These are phyloP conservation scores for Nettapus auritus DNA, from an alignment of 2,113 vertebrate genomes.

Conservation along the genomic window DNA sequence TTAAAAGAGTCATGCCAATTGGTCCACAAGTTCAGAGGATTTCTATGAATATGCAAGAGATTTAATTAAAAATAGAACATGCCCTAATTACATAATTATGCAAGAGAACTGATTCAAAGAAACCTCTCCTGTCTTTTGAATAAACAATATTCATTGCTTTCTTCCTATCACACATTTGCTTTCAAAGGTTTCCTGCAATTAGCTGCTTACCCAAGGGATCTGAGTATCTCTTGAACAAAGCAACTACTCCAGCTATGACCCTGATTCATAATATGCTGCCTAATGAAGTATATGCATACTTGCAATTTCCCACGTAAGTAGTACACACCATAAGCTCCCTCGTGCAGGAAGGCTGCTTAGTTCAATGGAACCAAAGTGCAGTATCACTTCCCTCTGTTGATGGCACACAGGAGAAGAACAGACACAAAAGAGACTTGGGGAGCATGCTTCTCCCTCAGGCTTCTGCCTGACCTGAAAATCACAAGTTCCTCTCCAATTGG, in stretches of 20 bases:
- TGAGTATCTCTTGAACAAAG: conserved; percentile 53
- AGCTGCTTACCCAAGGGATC: conserved; percentile 28
- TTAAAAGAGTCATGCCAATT: not conserved
- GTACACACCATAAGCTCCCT: not conserved
- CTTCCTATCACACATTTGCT: conserved; percentile 55
- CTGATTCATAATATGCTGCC: conserved; percentile 31
- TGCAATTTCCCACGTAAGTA: conserved; percentile 40
- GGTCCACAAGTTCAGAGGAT: conserved; percentile 28
- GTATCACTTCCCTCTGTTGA: not conserved
- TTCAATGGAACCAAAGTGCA: not conserved
- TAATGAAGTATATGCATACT: conserved; percentile 19
- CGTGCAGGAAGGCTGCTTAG: conserved; percentile 27
- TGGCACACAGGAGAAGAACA: not conserved
- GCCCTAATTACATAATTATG: conserved; percentile 63
- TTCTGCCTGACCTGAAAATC: not conserved
- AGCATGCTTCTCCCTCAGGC: not conserved
- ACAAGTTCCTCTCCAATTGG: not conserved
- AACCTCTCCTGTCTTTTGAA: conserved; percentile 51
- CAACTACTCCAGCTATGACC: conserved; percentile 51
- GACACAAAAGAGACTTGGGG: not conserved
- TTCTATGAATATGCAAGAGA: conserved; percentile 56
- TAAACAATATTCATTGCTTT: conserved; percentile 66
- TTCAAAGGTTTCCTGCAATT: conserved; percentile 66
- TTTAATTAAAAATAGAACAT: conserved; percentile 69
- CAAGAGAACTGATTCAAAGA: conserved; percentile 53